Evolutionary conservation across 2,797 vertebrate genomes (phyloP), one percentile per base, ranked within the genome.

Genomic region (Odontamblyopus lacepedii): DNA sequence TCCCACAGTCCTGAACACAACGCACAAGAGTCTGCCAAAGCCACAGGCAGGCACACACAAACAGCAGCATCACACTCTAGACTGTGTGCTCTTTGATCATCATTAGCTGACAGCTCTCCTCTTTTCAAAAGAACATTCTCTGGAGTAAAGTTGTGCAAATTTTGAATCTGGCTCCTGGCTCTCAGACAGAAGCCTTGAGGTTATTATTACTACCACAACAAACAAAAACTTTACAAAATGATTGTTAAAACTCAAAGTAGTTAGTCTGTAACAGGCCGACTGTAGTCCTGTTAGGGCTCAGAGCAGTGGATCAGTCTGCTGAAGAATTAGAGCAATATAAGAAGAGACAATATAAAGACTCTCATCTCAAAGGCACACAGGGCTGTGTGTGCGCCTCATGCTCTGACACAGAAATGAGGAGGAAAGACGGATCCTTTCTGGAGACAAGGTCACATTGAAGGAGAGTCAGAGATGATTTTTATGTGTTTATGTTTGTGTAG

Each of bases 381-480:
- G 60, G n/a, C 29, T 55, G 19, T n/a, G 51, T 19, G 7, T 7
- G 63, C 57, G 69, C 71, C 44, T 65, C 12, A 30, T 29, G 71
- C 30, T 4, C 68, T 53, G 68, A 80, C 64, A 73, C 73, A 8
- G 71, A n/a, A 55, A 60, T 76, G 74, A 73, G 74, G 73, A 51
- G 50, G 63, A 79, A 78, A 82, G 78, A 61, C 67, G 72, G 78
- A 73, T 74, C 78, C 86, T 86, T 81, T 75, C 41, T 44, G 0
- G 3, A 44, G 41, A 44, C 41, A 44, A 44, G 41, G 12, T 44
- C 69, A 85, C 80, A 86, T 74, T 87, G 80, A 80, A 74, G 7
- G 61, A 73, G 83, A 88, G 84, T 38, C 35, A 86, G 81, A 83
- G 87, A 83, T 88, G 72, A 70, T 81, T 83, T 89, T 88, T 86